Evolutionary conservation across 2,888 invertebrate genomes (phyloP), one percentile per base, ranked within the genome.

Genomic region (Drosophila buzzatii): DNA sequence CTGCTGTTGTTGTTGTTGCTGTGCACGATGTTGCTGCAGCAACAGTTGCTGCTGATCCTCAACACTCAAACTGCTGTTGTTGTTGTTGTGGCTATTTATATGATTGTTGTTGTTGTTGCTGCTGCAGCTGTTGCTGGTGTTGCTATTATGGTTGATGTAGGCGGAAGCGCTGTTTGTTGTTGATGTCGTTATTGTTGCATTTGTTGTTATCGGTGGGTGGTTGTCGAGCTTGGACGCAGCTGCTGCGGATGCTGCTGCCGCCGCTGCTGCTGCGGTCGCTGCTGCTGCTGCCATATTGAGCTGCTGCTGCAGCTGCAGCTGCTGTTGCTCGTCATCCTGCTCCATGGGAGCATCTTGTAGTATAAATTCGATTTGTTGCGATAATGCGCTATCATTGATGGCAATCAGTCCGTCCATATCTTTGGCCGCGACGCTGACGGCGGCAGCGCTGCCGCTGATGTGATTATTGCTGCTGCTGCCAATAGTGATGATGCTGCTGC

Each of bases 361-460:
- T 74, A 92, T 93, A 91, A 92, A 92, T 92, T 93, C 92, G 92
- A 92, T 93, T 91, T 92, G 92, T 91, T 93, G 92, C 77, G 92
- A 92, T 81, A 92, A 83, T 77, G 93, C 91, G 81, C 87, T 92
- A 87, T 92, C 93, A 75, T 92, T 92, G 82, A 93, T 92, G 80
- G 93, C 90, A 79, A 92, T 92, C 68, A 93, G 82, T 70, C 90
- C 91, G 73, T 93, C 92, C 79, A 92, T 84, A 73, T 92, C 93
- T 79, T 90, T 89, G 67, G 78, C 58, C n/a, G 57, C n/a, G 57
- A 55, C 55, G 55, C 31, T 61, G 83, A 76, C 41, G 83, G 68
- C 73, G 76, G 65, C 56, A 76, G 76, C 62, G 65, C 42, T 61
- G 66, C 51, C 66, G 56, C 44, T 70, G 79, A 35, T 76, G 37